phyloP scores from a whole-genome alignment of 1,140 invertebrate species.

The Contarinia nasturtii region DNA sequence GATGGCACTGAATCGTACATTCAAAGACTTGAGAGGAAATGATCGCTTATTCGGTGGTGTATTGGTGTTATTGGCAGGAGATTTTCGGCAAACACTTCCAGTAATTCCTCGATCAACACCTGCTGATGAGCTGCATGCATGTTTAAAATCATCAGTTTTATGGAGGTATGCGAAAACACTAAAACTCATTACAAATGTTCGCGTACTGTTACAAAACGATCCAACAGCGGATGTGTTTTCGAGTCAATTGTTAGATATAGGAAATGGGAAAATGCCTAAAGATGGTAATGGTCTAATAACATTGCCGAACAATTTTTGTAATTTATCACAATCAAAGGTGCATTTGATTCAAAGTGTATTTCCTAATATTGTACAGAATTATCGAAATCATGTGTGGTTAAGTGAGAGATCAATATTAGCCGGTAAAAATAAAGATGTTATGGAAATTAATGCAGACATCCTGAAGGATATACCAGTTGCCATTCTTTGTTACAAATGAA shows the following conservation, averaged over 20 bases:
- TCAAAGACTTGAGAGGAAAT: slow-evolving; percentile 17
- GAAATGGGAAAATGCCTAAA: slow-evolving; percentile 14
- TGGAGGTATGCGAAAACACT: slow-evolving; percentile 22
- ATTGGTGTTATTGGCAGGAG: slow-evolving; percentile 18
- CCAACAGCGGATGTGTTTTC: slow-evolving; percentile 18
- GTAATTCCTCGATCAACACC: no score
- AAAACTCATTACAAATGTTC: slow-evolving; percentile 24
- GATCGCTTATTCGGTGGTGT: slow-evolving; percentile 11
- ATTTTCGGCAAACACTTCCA: no score
- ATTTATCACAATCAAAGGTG: no score
- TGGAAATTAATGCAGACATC: no score
- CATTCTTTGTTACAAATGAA: slow-evolving; percentile 11
- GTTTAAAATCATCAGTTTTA: slow-evolving; percentile 12
- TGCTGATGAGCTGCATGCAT: slow-evolving; percentile 11
- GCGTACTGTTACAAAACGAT: slow-evolving; percentile 21
- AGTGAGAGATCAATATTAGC: slow-evolving; percentile 17
- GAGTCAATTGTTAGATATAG: slow-evolving; percentile 17
- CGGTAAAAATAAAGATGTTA: slow-evolving; percentile 7
- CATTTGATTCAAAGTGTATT: slow-evolving; percentile 5
- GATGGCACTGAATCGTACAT: slow-evolving; percentile 20
- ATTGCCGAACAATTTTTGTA: no score
- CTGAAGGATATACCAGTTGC: slow-evolving; percentile 5
- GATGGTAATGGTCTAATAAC: no score
- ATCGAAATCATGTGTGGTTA: slow-evolving; percentile 14
- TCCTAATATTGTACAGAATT: slow-evolving; percentile 13